phyloP scores from a whole-genome alignment of 2,797 vertebrate species.

The Pelodytes ibericus region DNA sequence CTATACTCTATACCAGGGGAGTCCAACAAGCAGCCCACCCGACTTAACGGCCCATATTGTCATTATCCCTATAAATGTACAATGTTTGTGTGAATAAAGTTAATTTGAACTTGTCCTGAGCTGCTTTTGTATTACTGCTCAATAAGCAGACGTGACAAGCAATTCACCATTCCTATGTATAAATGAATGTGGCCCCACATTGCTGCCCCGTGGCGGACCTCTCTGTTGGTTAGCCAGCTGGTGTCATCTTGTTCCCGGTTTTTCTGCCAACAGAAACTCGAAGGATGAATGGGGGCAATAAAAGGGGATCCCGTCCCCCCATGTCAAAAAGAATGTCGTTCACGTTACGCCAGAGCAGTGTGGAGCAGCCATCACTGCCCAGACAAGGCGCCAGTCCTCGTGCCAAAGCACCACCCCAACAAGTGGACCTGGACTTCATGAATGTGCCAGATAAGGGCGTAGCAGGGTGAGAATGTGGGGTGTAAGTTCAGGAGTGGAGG shows the following conservation, averaged over 20 bases:
- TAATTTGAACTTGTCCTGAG: too few relatives aligned
- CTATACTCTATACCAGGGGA: too few relatives aligned
- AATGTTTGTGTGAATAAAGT: not conserved
- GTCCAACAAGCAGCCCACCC: too few relatives aligned
- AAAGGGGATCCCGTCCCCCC: not conserved
- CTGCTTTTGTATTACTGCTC: too few relatives aligned
- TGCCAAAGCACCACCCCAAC: slow-evolving; percentile 57
- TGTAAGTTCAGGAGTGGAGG: not conserved
- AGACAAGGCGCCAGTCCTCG: slow-evolving; percentile 60
- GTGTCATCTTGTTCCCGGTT: too few relatives aligned
- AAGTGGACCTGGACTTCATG: slow-evolving; percentile 79
- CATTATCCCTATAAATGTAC: too few relatives aligned
- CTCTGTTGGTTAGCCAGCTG: too few relatives aligned
- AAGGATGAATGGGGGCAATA: slow-evolving; percentile 12
- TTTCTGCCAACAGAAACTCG: slow-evolving; percentile 48
- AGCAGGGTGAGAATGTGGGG: slow-evolving; percentile 72
- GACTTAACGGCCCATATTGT: too few relatives aligned
- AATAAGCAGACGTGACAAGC: too few relatives aligned
- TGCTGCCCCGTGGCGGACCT: too few relatives aligned
- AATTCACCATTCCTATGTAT: too few relatives aligned
- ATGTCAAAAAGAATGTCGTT: slow-evolving; percentile 65
- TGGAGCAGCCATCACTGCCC: slow-evolving; percentile 81
- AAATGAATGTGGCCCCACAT: too few relatives aligned
- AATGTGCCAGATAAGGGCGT: slow-evolving; percentile 81
- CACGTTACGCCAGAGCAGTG: slow-evolving; percentile 73